Base-by-base conservation (phyloP, 2,888 invertebrate species). In the Hesperia comma region DNA sequence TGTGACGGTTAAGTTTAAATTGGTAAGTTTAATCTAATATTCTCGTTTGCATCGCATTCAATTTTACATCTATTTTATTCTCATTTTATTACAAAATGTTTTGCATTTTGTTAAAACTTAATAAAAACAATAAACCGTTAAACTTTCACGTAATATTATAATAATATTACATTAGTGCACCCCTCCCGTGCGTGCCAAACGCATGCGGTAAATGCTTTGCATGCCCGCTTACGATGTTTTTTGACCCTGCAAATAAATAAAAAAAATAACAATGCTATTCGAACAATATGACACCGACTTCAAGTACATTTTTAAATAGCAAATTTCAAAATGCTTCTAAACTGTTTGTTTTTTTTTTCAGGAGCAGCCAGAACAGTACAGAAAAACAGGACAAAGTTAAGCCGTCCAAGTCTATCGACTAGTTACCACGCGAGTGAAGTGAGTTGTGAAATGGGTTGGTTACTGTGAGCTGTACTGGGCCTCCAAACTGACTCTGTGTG, bases 1-100 rank as follows among this genome's bases (percentile, higher is more conserved):
- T 93, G 93, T 93, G 93, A 93, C 93, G 90, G 78, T 85, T 92
- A 83, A 91, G 89, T 79, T 84, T 87, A 40, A 88, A 90, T 85
- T 89, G 92, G 92, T 92, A 62, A 85, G 87, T 57, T 57, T n/a
- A 37, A 26, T 5, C 2, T 5, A 26, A 4, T 2, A 26, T 2
- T 26, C 26, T 26, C 5, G 26, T 26, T 26, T 2, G 26, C 2
- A 37, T 37, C 12, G 12, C 12, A 37, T 10, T n/a, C 12, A 12
- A 37, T 10, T 37, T 37, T 37, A 2, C 26, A 26, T 26, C 26
- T 4, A 26, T 26, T 26, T 26, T 2, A 26, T 26, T 26, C 26
- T 26, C 3, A 26, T 5, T 26, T 26, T 5, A 5, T 26, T 4
- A 26, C 2, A 26, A 26, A 26, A 26, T 26, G 26, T 26, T 26